Evolutionary conservation across 2,888 invertebrate genomes (phyloP), one percentile per base, ranked within the genome.

Genomic region (Drosophila vallismaia): DNA sequence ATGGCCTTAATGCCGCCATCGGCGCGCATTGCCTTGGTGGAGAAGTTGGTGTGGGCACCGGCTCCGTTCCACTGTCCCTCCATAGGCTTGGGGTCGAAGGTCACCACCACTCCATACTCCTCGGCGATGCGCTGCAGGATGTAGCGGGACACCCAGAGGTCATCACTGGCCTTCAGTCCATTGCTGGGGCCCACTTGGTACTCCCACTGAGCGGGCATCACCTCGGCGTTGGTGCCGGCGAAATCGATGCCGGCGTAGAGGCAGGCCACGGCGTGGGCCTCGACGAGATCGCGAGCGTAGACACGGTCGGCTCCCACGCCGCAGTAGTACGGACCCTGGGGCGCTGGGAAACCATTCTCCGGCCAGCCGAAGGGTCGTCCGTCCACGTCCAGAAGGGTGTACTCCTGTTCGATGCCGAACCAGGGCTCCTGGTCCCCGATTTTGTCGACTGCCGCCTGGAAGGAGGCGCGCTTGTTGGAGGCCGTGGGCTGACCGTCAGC

Each of bases 21-120:
- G 1, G 94, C 93, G 50, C 98, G 93, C 97, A 97, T 98, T 10
- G 92, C 92, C 79, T 95, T 94, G 0, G 97, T 97, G 62, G 97
- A 97, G 93, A 97, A 97, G 91, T 98, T 98, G 56, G 95, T 95
- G 91, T 98, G 98, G 77, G 96, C 96, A 0, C 98, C 99, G 44
- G 99, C 97, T 0, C 98, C 98, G 91, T 98, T 98, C 98, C 98
- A 98, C 90, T 96, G 95, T 0, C 91, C 91, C 52, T 96, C 95
- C 40, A 94, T 93, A 0, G 94, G 94, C 77, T 94, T 94, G 0
- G 94, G 94, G 76, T 94, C 93, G 48, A 94, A 92, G 1, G 93
- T 92, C 0, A 94, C 93, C 1, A 92, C 91, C 8, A 94, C 92
- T 10, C 94, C 94, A 77, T 92, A 94, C 71, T 94, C 94, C 86